Evolutionary conservation across 2,113 vertebrate genomes (phyloP).

Genomic region (Plecotus auritus): DNA sequence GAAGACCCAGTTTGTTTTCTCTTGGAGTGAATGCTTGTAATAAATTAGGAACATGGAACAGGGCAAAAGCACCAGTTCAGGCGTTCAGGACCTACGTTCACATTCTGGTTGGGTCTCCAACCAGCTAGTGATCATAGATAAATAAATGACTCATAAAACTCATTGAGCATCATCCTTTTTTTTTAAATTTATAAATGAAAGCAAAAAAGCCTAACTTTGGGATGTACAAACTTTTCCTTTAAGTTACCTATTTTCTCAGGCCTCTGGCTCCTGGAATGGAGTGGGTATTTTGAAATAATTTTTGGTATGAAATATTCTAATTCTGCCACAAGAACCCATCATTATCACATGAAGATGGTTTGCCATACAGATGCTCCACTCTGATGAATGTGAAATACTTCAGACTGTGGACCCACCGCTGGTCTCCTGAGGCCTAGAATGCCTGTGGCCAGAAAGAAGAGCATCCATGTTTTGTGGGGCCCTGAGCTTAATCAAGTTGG

Average conservation of each 20-base stretch:
- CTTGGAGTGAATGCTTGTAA: background rate
- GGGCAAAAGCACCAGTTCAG: background rate
- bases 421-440: background rate
- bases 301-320: background rate
- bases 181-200: background rate
- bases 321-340: background rate
- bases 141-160: background rate
- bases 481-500: background rate
- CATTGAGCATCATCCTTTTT: background rate
- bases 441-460: background rate
- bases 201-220: background rate
- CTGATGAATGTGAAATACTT: background rate
- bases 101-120: background rate
- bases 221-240: background rate
- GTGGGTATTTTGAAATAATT: background rate
- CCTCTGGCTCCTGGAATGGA: background rate
- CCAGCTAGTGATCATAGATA: background rate
- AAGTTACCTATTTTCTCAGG: background rate
- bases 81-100: background rate
- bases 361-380: background rate
- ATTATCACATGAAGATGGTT: background rate
- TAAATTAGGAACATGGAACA: background rate
- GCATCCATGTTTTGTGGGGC: background rate
- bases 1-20: background rate
- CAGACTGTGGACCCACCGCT: background rate